Conservation (phyloP, 2,797 vertebrate species). For the Gymnopithys bicolor region DNA sequence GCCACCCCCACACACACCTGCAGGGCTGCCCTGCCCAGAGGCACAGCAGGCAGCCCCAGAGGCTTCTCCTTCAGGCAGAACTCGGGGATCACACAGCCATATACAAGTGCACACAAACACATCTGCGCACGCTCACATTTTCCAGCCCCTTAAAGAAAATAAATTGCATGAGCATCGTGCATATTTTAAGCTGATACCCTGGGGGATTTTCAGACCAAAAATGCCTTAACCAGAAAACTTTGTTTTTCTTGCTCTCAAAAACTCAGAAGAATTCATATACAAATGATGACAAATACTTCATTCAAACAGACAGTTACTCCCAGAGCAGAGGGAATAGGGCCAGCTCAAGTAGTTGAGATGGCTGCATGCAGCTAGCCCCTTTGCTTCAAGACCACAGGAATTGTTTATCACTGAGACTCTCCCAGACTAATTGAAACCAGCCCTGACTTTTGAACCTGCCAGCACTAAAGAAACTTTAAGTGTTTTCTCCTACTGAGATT, state of each 20-base stretch:
- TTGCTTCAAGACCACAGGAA: constrained; percentile 86
- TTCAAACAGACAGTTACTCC: constrained; percentile 61
- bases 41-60: accelerated
- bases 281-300: constrained; percentile 65
- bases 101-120: background rate
- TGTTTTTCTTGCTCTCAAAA: constrained; percentile 52
- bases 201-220: constrained; percentile 52
- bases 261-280: constrained; percentile 53
- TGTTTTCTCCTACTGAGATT: constrained; percentile 72
- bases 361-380: constrained; percentile 67
- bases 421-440: constrained; percentile 88
- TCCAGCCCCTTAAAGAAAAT: constrained; percentile 63
- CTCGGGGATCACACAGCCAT: background rate
- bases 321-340: constrained; percentile 40
- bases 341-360: constrained; percentile 49
- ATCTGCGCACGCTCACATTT: constrained; percentile 59
- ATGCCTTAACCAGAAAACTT: constrained; percentile 57
- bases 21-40: accelerated
- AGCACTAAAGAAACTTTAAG: constrained; percentile 74
- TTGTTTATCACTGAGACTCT: constrained; percentile 87
- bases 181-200: constrained; percentile 57
- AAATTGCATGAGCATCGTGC: constrained; percentile 35
- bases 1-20: background rate
- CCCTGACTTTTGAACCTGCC: constrained; percentile 79
- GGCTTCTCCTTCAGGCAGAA: background rate